Evolutionary conservation across 2,888 invertebrate genomes (phyloP).

Genomic region (Cryptocephalus moraei): DNA sequence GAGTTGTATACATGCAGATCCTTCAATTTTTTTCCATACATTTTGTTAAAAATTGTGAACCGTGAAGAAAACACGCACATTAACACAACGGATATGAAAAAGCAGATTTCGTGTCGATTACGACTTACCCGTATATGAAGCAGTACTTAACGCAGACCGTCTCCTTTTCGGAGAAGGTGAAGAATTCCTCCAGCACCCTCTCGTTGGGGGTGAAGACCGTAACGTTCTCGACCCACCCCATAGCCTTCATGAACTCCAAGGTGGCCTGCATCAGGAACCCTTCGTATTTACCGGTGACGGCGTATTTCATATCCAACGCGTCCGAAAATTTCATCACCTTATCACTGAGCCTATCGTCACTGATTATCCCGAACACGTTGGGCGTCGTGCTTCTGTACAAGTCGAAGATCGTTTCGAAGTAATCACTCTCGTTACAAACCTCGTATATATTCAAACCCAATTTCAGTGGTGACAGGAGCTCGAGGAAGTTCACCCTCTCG

Average conservation of each 20-base stretch:
- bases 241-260: conserved; percentile 22
- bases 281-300: conserved; percentile 13
- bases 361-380: conserved; percentile 25
- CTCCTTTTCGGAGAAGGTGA: conserved; percentile 22
- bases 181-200: conserved; percentile 27
- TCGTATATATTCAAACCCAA: conserved; percentile 27
- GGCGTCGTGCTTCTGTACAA: conserved; percentile 20
- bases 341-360: conserved; percentile 14
- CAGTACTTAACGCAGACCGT: conserved; percentile 31
- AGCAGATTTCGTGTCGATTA: too few relatives aligned
- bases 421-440: conserved; percentile 26
- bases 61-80: not conserved
- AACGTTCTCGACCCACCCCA: conserved; percentile 30
- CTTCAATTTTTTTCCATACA: too few relatives aligned
- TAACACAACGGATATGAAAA: not conserved
- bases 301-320: conserved; percentile 22
- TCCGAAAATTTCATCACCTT: conserved; percentile 25
- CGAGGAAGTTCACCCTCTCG: conserved; percentile 28
- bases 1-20: too few relatives aligned
- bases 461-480: conserved; percentile 19
- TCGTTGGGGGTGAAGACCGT: conserved; percentile 28
- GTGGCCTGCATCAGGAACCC: conserved; percentile 23
- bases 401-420: conserved; percentile 25
- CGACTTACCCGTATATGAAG: conserved; percentile 26
- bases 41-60: not conserved